Evolutionary conservation across 2,797 vertebrate genomes (phyloP).

Genomic region (Sebastes jordani): DNA sequence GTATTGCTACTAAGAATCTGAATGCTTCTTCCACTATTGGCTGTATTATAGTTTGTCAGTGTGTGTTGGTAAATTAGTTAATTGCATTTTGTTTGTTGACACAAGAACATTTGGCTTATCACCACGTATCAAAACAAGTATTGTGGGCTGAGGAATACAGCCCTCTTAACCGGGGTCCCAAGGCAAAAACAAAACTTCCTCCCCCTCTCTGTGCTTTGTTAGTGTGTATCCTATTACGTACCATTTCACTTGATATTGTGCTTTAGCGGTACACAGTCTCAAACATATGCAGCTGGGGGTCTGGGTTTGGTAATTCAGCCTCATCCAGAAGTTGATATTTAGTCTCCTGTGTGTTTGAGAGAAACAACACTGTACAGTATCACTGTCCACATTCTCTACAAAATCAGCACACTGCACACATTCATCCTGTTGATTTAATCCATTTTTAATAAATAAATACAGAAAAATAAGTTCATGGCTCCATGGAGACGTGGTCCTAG

Average conservation of each 20-base stretch:
- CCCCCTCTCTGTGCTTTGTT: background rate
- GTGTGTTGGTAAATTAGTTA: background rate
- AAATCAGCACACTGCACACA: constrained; percentile 45
- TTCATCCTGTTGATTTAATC: constrained; percentile 54
- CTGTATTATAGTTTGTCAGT: background rate
- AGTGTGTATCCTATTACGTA: background rate
- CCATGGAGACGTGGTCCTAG: constrained; percentile 64
- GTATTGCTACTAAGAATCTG: too few relatives aligned
- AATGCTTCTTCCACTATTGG: too few relatives aligned
- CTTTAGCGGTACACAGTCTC: background rate
- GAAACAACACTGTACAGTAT: background rate
- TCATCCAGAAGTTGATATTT: background rate
- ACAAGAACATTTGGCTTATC: background rate
- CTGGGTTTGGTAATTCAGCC: background rate
- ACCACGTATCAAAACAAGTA: background rate
- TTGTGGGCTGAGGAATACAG: background rate
- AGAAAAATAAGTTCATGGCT: constrained; percentile 82
- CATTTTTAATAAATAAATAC: constrained; percentile 88
- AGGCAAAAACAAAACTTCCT: background rate
- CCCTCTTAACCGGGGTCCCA: background rate
- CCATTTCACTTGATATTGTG: background rate
- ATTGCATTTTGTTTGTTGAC: background rate
- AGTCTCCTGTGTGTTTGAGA: background rate
- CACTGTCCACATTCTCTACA: background rate
- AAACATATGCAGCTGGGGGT: background rate